phyloP scores from a whole-genome alignment of 1,140 invertebrate species.

The Calephelis nemesis region DNA sequence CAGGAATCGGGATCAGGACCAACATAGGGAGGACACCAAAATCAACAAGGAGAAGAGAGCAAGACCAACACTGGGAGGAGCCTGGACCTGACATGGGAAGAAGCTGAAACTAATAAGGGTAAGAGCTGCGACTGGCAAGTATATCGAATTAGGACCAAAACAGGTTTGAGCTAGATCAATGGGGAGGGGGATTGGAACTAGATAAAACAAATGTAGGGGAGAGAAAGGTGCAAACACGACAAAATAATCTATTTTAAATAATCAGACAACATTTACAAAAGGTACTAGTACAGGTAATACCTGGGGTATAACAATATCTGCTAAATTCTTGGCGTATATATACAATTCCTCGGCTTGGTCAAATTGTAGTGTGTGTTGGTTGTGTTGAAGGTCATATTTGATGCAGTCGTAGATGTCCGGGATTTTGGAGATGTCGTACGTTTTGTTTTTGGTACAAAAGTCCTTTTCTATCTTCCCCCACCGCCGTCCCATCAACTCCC shows the following conservation, averaged over 20 bases:
- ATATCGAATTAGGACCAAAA: too few species aligned
- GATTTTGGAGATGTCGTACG: conserved; percentile 99
- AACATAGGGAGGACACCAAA: too few species aligned
- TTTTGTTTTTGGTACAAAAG: conserved; percentile 94
- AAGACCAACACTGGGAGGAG: too few species aligned
- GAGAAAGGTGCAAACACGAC: too few species aligned
- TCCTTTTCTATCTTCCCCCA: conserved; percentile 99
- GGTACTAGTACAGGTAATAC: conserved; percentile 66
- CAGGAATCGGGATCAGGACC: too few species aligned
- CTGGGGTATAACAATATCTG: conserved; percentile 99
- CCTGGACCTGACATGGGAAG: too few species aligned
- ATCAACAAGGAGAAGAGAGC: too few species aligned
- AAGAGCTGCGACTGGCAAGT: too few species aligned
- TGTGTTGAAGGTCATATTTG: conserved; percentile 99
- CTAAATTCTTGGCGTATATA: conserved; percentile 96
- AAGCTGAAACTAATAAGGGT: too few species aligned
- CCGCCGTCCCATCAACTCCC: conserved; percentile 98
- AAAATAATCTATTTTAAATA: not conserved
- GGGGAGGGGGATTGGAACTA: too few species aligned
- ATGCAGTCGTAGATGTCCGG: conserved; percentile 99
- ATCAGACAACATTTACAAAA: not conserved
- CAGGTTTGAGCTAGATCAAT: too few species aligned
- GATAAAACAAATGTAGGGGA: too few species aligned
- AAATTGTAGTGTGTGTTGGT: conserved; percentile 96
- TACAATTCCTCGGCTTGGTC: conserved; percentile 97